phyloP scores from a whole-genome alignment of 2,113 vertebrate species.

The Ciconia boyciana region DNA sequence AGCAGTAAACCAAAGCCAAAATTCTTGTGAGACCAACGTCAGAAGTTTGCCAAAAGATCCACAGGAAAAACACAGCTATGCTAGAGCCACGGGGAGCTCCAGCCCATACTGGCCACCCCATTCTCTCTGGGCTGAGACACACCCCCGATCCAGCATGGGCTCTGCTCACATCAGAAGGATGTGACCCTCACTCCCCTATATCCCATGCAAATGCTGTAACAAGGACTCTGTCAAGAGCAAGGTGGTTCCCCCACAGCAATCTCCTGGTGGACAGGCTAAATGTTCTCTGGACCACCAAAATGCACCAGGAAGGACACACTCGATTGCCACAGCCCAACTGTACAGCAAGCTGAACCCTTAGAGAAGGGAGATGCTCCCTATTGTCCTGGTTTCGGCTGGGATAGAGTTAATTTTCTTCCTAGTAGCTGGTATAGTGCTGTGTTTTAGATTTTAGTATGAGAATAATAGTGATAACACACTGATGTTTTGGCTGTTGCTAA shows the following conservation, averaged over 20 bases:
- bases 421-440: no score
- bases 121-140: background rate
- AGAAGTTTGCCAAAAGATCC: background rate
- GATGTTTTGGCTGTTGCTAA: no score
- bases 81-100: background rate
- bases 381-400: no score
- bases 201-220: background rate
- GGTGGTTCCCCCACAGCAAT: background rate
- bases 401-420: no score
- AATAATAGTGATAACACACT: no score
- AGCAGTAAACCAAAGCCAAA: background rate
- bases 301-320: background rate
- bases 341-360: background rate
- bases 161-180: background rate
- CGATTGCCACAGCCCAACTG: background rate
- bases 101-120: background rate
- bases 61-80: background rate
- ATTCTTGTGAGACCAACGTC: background rate
- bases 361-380: background rate
- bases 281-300: background rate
- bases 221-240: background rate
- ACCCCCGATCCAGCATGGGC: accelerated
- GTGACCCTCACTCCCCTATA: background rate
- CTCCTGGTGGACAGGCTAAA: background rate
- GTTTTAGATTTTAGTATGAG: no score